Conservation (phyloP, 2,888 invertebrate genomes). For the Andrena hattorfiana region DNA sequence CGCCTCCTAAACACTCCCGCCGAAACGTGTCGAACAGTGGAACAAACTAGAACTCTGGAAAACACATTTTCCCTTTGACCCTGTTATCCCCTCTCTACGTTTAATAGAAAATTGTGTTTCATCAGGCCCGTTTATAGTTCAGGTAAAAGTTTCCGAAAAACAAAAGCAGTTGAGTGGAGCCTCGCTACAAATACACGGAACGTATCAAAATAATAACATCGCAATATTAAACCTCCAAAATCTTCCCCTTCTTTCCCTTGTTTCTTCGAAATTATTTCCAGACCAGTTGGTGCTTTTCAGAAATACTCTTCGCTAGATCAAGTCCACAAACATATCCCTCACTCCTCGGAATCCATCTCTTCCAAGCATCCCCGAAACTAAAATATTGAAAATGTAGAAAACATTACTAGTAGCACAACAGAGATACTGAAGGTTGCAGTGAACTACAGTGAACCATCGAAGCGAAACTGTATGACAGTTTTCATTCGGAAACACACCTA, state of each 20-base stretch:
- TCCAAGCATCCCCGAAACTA: no score
- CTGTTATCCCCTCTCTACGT: slow-evolving; percentile 5
- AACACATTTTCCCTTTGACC: slow-evolving; percentile 28
- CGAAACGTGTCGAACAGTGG: slow-evolving; percentile 34
- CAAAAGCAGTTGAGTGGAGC: background rate
- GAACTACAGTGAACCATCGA: no score
- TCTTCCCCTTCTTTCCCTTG: no score
- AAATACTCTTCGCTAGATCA: no score
- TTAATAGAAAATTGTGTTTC: slow-evolving; percentile 14
- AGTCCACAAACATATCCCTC: no score
- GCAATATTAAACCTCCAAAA: no score
- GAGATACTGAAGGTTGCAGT: no score
- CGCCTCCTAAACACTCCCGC: slow-evolving; percentile 18
- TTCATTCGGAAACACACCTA: background rate
- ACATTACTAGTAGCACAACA: no score
- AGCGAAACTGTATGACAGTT: background rate
- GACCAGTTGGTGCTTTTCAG: no score
- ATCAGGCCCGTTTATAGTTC: background rate
- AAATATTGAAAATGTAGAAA: no score
- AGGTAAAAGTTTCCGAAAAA: background rate
- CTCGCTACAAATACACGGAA: background rate
- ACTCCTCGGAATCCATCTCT: no score
- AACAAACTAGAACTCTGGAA: slow-evolving; percentile 26
- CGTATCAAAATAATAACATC: background rate
- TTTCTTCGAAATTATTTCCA: no score